phyloP scores from a whole-genome alignment of 2,888 invertebrate genomes.

The Acrocera orbiculus region DNA sequence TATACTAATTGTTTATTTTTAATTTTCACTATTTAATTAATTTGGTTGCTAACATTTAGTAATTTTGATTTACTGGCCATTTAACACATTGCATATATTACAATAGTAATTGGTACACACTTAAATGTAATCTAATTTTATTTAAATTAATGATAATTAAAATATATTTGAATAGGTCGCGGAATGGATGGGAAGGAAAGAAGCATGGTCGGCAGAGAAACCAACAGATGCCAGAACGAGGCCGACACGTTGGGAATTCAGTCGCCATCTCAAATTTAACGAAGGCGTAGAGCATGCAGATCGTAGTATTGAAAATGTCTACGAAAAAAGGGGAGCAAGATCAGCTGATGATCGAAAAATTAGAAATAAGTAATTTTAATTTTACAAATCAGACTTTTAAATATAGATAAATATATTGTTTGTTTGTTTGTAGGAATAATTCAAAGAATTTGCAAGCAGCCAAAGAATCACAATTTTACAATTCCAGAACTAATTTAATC shows the following conservation, averaged over 20 bases:
- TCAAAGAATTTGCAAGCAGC: constrained; percentile 19
- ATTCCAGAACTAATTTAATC: constrained; percentile 31
- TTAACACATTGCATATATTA: too few species aligned
- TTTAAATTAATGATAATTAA: too few species aligned
- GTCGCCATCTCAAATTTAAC: constrained; percentile 36
- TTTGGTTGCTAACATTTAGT: too few species aligned
- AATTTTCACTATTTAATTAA: too few species aligned
- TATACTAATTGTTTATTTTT: too few species aligned
- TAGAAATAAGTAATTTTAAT: too few species aligned
- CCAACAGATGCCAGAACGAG: constrained; percentile 42
- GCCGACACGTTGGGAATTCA: constrained; percentile 57
- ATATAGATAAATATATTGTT: too few species aligned
- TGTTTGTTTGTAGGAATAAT: too few species aligned
- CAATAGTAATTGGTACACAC: too few species aligned
- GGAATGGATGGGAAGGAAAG: constrained; percentile 57
- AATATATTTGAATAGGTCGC: constrained; percentile 30
- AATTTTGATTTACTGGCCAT: too few species aligned
- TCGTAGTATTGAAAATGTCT: constrained; percentile 29
- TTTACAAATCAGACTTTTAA: too few species aligned
- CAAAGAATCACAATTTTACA: constrained; percentile 30
- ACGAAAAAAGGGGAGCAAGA: constrained; percentile 17
- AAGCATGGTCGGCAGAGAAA: constrained; percentile 75
- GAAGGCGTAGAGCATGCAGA: constrained; percentile 32
- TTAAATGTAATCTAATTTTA: too few species aligned
- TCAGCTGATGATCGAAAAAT: constrained; percentile 27